Conservation (phyloP, 1,140 invertebrate species). For the Agrilus planipennis region DNA sequence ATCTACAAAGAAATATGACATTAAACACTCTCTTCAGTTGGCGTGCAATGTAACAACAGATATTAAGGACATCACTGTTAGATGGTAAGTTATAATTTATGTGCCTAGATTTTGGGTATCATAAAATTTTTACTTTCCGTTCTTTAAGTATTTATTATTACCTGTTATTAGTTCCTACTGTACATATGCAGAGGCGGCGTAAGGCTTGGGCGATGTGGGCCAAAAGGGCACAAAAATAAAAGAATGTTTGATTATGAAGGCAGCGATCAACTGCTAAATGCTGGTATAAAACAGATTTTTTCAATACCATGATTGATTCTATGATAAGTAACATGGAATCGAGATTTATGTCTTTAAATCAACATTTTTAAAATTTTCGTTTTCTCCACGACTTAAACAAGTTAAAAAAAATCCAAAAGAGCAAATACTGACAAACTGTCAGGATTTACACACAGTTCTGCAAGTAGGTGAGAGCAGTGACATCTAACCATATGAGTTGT, state of each 20-base stretch:
- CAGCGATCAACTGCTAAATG: background rate
- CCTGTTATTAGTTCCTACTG: background rate
- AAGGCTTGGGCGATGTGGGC: background rate
- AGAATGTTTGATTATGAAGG: background rate
- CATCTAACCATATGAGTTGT: too few species aligned
- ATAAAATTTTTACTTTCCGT: background rate
- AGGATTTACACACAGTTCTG: too few species aligned
- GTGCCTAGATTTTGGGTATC: background rate
- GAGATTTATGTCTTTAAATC: too few species aligned
- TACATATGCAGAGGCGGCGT: background rate
- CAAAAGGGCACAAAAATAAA: background rate
- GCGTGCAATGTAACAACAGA: slow-evolving; percentile 2
- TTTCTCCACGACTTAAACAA: too few species aligned
- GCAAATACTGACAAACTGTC: too few species aligned
- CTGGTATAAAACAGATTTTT: too few species aligned
- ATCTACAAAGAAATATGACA: slow-evolving; percentile 4
- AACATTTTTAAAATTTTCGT: too few species aligned
- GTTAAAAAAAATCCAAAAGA: too few species aligned
- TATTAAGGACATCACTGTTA: background rate
- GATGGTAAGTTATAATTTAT: slow-evolving; percentile 2
- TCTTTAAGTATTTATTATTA: too few species aligned
- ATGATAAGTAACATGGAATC: too few species aligned
- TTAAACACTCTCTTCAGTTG: slow-evolving; percentile 2
- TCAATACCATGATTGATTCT: too few species aligned
- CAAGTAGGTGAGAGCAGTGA: too few species aligned